Percentiles rank a stretch among this genome's conserved stretches.
phyloP scores from a whole-genome alignment of 2,888 invertebrate species.

The Polydrusus pterygomalis region DNA sequence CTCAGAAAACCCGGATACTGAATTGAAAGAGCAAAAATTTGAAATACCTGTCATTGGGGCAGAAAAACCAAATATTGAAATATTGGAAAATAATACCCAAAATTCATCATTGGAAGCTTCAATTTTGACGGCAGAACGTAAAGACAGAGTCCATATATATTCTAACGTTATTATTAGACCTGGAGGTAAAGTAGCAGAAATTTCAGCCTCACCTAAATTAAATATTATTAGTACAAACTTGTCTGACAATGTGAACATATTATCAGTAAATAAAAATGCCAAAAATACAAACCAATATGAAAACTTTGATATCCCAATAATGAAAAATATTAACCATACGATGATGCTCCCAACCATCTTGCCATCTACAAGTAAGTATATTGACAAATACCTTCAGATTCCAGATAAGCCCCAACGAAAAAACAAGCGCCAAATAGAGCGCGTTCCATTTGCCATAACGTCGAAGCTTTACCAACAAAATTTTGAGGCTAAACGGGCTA shows the following conservation, averaged over 20 bases:
- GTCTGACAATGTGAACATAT: neutral
- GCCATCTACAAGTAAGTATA: no score
- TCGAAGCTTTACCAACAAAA: slow-evolving; percentile 35
- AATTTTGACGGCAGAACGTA: slow-evolving; percentile 16
- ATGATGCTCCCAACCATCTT: slow-evolving; percentile 8
- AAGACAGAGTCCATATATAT: slow-evolving; percentile 19
- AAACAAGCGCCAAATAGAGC: slow-evolving; percentile 35
- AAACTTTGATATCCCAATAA: slow-evolving; percentile 9
- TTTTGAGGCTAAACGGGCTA: slow-evolving; percentile 33
- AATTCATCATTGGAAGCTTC: slow-evolving; percentile 6
- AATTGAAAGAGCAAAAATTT: neutral
- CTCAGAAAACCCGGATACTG: neutral
- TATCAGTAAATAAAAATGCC: slow-evolving; percentile 10
- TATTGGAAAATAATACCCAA: neutral
- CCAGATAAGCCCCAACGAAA: slow-evolving; percentile 42
- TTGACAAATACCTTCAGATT: slow-evolving; percentile 23
- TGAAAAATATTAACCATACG: slow-evolving; percentile 10
- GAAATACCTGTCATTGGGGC: neutral
- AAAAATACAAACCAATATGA: slow-evolving; percentile 15
- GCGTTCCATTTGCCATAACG: slow-evolving; percentile 24
- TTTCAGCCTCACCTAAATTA: slow-evolving; percentile 14
- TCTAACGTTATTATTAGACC: slow-evolving; percentile 36
- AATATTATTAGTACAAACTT: neutral
- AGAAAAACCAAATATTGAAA: neutral
- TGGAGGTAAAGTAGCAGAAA: slow-evolving; percentile 27